Evolutionary conservation across 2,113 vertebrate genomes (phyloP).

Genomic region (Megaptera novaeangliae): DNA sequence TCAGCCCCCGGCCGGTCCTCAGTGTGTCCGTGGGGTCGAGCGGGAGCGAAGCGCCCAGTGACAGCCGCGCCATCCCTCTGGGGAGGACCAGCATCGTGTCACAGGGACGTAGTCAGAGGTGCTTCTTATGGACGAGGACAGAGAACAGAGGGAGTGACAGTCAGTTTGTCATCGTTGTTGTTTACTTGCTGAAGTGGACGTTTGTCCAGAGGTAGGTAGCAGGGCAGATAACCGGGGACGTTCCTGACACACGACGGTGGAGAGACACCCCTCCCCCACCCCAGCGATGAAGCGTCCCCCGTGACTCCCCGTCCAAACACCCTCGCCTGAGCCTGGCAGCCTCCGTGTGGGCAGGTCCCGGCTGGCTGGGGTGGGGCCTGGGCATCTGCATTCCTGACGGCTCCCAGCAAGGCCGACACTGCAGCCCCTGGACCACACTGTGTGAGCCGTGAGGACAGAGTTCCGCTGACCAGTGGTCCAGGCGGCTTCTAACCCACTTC

Average conservation of each 20-base stretch:
- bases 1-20: neutral
- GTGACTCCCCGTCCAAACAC: rapidly evolving
- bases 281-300: no score
- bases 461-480: no score
- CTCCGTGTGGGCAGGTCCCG: neutral
- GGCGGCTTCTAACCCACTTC: neutral
- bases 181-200: neutral
- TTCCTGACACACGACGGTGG: neutral
- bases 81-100: no score
- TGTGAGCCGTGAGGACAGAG: neutral
- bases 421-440: neutral
- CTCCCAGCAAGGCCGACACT: rapidly evolving
- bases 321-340: neutral
- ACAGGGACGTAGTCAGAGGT: neutral
- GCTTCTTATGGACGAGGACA: neutral
- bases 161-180: neutral
- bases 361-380: neutral
- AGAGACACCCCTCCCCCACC: rapidly evolving
- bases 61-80: neutral
- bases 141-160: neutral
- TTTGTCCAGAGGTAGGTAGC: neutral
- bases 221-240: neutral
- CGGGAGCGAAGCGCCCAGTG: neutral
- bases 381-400: neutral
- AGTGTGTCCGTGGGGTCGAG: neutral